Conservation (phyloP, 2,888 invertebrate genomes). For the Dione vanillae region DNA sequence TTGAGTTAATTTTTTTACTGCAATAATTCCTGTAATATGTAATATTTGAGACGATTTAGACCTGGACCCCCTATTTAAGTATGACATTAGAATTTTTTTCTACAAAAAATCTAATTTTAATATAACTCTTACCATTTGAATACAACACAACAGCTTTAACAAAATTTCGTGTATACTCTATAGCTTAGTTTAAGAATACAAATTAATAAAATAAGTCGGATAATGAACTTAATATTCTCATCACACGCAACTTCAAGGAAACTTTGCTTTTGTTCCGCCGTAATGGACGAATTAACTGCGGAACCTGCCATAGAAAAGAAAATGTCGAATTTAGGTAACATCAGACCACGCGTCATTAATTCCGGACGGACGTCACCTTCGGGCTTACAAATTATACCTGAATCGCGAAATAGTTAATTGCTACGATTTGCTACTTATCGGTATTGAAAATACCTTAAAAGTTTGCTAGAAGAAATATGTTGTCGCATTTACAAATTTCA, state of each 20-base stretch:
- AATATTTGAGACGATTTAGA: no score
- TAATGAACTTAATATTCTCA: no score
- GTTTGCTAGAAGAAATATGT: no score
- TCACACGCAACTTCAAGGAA: constrained; percentile 30
- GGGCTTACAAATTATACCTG: constrained; percentile 67
- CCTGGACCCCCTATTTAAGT: no score
- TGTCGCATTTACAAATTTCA: neutral
- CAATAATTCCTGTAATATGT: no score
- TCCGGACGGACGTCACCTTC: constrained; percentile 62
- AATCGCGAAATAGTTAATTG: constrained; percentile 45
- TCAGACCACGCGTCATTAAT: constrained; percentile 64
- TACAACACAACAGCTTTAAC: constrained; percentile 7
- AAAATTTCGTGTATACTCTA: constrained; percentile 27
- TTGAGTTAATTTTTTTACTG: no score
- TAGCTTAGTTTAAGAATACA: constrained; percentile 23
- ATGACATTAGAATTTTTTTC: neutral
- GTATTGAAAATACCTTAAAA: no score
- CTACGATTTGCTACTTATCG: neutral
- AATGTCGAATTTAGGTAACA: constrained; percentile 42
- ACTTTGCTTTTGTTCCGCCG: constrained; percentile 28
- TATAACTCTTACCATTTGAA: neutral
- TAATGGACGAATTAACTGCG: constrained; percentile 32
- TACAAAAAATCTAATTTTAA: neutral
- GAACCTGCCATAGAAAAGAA: constrained; percentile 34
- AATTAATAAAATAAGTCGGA: no score